A percentile compares a stretch with the other conserved stretches of the same genome.
These are phyloP conservation scores for Aurelia coerulea DNA, from an alignment of 30 jellyfish, hydroid and myxozoan species.

Conservation along the genomic window DNA sequence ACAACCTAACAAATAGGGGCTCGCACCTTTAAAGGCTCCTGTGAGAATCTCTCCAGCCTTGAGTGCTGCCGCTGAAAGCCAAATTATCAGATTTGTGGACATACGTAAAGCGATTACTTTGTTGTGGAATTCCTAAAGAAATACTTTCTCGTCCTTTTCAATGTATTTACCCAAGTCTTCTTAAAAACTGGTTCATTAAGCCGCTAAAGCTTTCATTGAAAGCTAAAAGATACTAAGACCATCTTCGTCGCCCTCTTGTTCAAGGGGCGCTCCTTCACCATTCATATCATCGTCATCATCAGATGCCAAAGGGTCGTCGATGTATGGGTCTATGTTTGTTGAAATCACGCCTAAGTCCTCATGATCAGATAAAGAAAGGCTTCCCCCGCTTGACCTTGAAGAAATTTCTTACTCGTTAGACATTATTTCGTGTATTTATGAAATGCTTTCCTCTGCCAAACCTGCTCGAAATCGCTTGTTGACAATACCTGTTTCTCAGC, in stretches of 20 bases:
- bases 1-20: no score
- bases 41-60: no score
- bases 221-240: constrained; percentile 35
- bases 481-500: constrained; percentile 27
- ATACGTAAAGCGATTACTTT: no score
- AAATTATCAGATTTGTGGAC: no score
- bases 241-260: constrained; percentile 30
- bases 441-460: constrained; percentile 36
- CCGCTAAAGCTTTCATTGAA: constrained; percentile 21
- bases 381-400: constrained; percentile 10
- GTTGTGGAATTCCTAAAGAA: no score
- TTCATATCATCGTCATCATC: constrained; percentile 32
- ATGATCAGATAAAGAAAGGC: constrained; percentile 14
- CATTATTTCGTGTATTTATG: constrained; percentile 27
- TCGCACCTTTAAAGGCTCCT: no score
- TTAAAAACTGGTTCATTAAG: constrained; percentile 6
- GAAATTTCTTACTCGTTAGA: constrained; percentile 24
- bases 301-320: constrained; percentile 36
- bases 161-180: no score
- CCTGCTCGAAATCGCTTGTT: constrained; percentile 34
- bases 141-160: no score
- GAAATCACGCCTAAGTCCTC: constrained; percentile 39
- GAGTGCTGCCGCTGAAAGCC: no score
- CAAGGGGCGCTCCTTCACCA: constrained; percentile 43
- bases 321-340: constrained; percentile 38